These are phyloP conservation scores for Galerucella calmariensis DNA, from an alignment of 2,888 invertebrate species.

Conservation along the genomic window DNA sequence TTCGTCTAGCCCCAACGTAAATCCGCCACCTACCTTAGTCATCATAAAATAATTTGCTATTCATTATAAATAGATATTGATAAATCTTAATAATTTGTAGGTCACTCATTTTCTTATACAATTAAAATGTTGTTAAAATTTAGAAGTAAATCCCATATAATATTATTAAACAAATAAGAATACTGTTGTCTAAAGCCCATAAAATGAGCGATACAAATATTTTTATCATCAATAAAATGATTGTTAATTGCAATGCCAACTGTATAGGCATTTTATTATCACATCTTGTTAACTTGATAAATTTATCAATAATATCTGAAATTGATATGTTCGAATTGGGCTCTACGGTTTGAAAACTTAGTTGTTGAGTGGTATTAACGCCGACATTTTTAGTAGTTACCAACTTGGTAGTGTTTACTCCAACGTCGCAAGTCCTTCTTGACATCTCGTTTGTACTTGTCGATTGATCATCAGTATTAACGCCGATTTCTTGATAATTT, in stretches of 20 bases:
- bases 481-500: neutral
- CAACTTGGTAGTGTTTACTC: neutral
- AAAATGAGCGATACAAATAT: neutral
- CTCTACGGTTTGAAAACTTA: neutral
- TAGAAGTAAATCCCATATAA: neutral
- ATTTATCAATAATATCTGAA: neutral
- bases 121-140: neutral
- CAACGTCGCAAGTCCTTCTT: neutral
- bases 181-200: neutral
- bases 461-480: neutral
- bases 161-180: neutral
- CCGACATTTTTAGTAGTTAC: neutral
- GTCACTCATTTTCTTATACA: too few species aligned
- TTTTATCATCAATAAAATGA: neutral
- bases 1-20: too few species aligned
- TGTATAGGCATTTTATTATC: neutral
- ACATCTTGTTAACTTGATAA: neutral
- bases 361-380: neutral
- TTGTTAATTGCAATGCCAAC: neutral
- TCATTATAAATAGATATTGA: too few species aligned
- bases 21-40: too few species aligned
- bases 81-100: too few species aligned
- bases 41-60: too few species aligned
- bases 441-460: neutral
- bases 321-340: neutral